Percentiles rank a stretch among this genome's conserved stretches.
Evolutionary conservation across 1,140 invertebrate species (phyloP).

Genomic region (Subanguina moxae): DNA sequence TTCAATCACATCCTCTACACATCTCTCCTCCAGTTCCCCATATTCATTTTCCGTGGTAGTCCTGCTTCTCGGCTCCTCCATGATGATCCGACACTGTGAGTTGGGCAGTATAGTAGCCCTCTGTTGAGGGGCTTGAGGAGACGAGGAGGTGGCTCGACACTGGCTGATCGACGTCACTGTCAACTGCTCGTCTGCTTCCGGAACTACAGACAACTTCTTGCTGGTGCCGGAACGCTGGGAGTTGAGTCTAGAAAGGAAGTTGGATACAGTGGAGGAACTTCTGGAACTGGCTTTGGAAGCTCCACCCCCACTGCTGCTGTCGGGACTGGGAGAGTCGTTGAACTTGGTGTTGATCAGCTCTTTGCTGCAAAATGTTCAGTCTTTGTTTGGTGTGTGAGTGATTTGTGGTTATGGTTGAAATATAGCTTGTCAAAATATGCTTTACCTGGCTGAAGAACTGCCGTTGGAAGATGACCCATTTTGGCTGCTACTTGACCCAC

Average conservation of each 20-base stretch:
- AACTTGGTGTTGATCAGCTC: conserved; percentile 3
- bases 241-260: background rate
- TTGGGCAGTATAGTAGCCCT: background rate
- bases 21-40: too few species aligned
- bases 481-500: background rate
- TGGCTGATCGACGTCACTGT: conserved; percentile 1
- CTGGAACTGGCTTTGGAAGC: background rate
- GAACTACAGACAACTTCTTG: conserved; percentile 32
- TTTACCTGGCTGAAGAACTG: conserved; percentile 10
- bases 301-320: background rate
- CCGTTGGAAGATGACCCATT: background rate
- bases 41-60: background rate
- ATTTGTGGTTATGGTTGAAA: too few species aligned
- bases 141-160: background rate
- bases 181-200: conserved; percentile 28
- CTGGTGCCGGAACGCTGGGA: conserved; percentile 12
- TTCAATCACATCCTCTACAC: background rate
- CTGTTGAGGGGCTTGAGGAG: background rate
- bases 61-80: background rate
- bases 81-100: background rate
- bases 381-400: too few species aligned
- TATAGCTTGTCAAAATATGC: too few species aligned
- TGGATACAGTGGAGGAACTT: background rate
- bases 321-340: background rate
- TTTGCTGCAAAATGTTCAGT: conserved; percentile 3